Evolutionary conservation across 2,797 vertebrate genomes (phyloP), one percentile per base, ranked within the genome.

Genomic region (Chaetophractus vellerosus): DNA sequence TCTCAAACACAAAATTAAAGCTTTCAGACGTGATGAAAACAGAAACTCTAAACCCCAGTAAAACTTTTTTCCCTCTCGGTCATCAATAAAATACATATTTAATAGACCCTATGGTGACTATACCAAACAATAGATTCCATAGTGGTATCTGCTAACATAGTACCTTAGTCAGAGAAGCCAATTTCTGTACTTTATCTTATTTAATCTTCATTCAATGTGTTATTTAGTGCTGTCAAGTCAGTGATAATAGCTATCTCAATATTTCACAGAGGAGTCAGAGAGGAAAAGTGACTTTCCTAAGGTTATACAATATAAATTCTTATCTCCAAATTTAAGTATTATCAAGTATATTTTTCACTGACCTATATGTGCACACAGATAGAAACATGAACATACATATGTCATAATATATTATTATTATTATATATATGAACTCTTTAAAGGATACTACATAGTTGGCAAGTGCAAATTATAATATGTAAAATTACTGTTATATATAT

Each of bases 1-100:
- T 89, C 64, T 94, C 69, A 88, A 81, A 91, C 87, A 90, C 55
- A 85, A 83, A 68, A 92, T 55, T 71, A 78, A 94, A 94, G 14
- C 26, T 85, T 88, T 84, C 28, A 33, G 36, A 92, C 90, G 78
- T 80, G 59, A 92, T 38, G 28, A 24, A 69, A 82, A 95, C 16
- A 92, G 92, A 91, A 88, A 66, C 31, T 87, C 48, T 31, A 92
- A 83, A 86, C 10, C 55, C 55, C 12, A 94, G 33, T 33, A 94
- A 81, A 83, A 84, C 38, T 88, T 88, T 88, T 93, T 18, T 24
- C 11, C 33, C 41, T 84, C 24, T 76, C 33, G 84, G 23, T 75
- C 21, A 96, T 87, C n/a, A 92, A 69, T 91, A 88, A 38, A 31
- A 95, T 80, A 93, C 14, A 59, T 72, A 59, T 55, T 78, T 87